Percentiles rank a stretch among this genome's conserved stretches.
Conservation (phyloP, 1,140 invertebrate genomes). For the Hypothenemus hampei region DNA sequence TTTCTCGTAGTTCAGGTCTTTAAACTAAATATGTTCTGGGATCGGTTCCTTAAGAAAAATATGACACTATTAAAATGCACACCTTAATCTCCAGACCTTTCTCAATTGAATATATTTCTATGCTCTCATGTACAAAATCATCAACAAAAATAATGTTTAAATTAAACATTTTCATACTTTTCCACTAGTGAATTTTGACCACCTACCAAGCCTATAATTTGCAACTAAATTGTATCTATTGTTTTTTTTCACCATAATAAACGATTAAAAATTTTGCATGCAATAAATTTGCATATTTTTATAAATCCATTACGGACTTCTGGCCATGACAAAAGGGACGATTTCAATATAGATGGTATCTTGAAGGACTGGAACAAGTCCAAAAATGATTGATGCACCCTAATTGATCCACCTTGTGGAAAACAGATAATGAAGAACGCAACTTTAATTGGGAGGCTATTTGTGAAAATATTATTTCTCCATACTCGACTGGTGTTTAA, state of each 20-base stretch:
- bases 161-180: no score
- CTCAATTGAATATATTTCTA: no score
- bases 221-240: conserved; percentile 15
- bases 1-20: no score
- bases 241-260: conserved; percentile 12
- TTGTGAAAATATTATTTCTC: neutral
- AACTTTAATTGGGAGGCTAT: neutral
- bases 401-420: conserved; percentile 10
- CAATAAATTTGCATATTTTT: conserved; percentile 19
- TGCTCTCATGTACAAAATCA: no score
- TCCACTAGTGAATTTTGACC: no score
- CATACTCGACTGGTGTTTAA: no score
- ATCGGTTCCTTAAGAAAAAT: no score
- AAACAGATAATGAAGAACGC: conserved; percentile 3
- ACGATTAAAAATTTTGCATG: conserved; percentile 18
- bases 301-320: conserved; percentile 18
- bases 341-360: conserved; percentile 20
- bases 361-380: conserved; percentile 4
- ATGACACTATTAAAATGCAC: no score
- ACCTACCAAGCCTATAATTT: conserved; percentile 12
- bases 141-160: no score
- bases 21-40: no score
- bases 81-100: no score
- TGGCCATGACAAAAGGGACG: conserved; percentile 15
- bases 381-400: conserved; percentile 14